Evolutionary conservation across 2,888 invertebrate species (phyloP), one percentile per base, ranked within the genome.

Genomic region (Portevinia maculata): DNA sequence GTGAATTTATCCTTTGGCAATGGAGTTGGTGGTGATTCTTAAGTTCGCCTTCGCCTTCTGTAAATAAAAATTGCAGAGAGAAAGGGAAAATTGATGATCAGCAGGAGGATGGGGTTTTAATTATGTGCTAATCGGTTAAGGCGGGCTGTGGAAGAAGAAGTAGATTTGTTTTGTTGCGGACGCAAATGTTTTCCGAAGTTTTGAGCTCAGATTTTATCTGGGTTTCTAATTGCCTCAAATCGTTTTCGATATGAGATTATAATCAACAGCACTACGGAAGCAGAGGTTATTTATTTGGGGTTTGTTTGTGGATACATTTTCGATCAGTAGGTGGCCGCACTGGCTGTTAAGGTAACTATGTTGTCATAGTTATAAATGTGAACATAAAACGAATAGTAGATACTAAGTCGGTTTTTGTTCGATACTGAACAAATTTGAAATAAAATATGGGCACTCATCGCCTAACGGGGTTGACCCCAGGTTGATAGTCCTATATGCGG

Each of bases 91-190:
- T 13, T 9, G 37, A 19, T 46, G 32, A 17, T 30, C 28, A 11
- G 19, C 30, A 34, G 11, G 28, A 8, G 21, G 32, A 13, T 0
- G 17, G 34, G 21, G 8, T 34, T 59, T 59, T 59, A 41, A 70
- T 50, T 59, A 39, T 59, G 48, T 57, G 69, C 37, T 69, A 48
- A 69, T 48, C 46, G 46, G 60, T n/a, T n/a, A n/a, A n/a, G n/a
- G n/a, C n/a, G n/a, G n/a, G n/a, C n/a, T 8, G 11, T 37, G 13
- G 37, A n/a, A 19, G 9, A 3, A 1, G 8, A 30, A 32, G n/a
- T 34, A 3, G 32, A 9, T 32, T 52, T 37, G 3, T 13, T n/a
- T 21, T 9, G 1, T 46, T 6, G 6, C 13, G 6, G 19, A n/a
- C n/a, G 53, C n/a, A 32, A 15, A 17, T 52, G 3, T 32, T 32